These are phyloP conservation scores for Latrodectus elegans DNA, from an alignment of 2,888 invertebrate genomes.

Conservation along the genomic window DNA sequence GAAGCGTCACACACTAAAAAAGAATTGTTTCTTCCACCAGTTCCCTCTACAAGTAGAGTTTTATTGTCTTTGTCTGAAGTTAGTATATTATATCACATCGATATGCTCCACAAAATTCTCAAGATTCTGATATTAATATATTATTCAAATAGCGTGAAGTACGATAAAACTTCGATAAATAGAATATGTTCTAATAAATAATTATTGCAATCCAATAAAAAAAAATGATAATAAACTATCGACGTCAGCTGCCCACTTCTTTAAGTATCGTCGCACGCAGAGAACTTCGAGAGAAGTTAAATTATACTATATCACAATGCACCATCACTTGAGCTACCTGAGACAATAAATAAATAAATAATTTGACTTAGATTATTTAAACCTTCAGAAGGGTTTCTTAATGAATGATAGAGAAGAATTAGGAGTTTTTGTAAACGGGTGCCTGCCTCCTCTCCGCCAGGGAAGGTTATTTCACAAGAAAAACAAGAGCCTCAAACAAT, in stretches of 20 bases:
- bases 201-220: too few relatives aligned
- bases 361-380: background rate
- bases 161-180: too few relatives aligned
- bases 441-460: background rate
- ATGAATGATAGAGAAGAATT: background rate
- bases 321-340: background rate
- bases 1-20: background rate
- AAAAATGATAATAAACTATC: too few relatives aligned
- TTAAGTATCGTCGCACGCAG: too few relatives aligned
- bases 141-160: too few relatives aligned
- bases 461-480: background rate
- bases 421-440: background rate
- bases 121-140: too few relatives aligned
- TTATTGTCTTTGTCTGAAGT: too few relatives aligned
- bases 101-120: too few relatives aligned
- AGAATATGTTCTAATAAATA: too few relatives aligned
- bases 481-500: background rate
- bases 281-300: background rate
- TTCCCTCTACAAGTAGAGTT: too few relatives aligned
- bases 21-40: background rate
- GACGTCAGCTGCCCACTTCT: too few relatives aligned
- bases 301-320: background rate
- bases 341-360: background rate
- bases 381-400: background rate
- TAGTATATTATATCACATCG: too few relatives aligned